A percentile compares a stretch with the other conserved stretches of the same genome.
phyloP scores from a whole-genome alignment of 1,140 invertebrate species.

The Pogonognathellus flavescens region DNA sequence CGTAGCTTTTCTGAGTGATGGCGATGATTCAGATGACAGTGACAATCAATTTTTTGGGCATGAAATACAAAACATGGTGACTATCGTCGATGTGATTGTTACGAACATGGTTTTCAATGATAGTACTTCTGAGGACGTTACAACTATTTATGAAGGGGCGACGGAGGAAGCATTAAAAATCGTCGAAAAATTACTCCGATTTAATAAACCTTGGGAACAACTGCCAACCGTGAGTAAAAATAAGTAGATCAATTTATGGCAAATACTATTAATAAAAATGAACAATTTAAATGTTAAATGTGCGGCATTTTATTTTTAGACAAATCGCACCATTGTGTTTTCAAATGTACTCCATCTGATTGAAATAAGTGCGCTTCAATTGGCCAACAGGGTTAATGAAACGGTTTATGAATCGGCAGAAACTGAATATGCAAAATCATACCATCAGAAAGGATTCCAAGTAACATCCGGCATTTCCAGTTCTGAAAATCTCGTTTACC shows the following conservation, averaged over 20 bases:
- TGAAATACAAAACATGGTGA: neutral
- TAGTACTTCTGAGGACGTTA: neutral
- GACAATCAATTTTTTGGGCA: neutral
- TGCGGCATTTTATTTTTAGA: neutral
- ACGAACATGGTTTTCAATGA: neutral
- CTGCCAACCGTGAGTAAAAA: neutral
- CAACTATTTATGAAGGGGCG: neutral
- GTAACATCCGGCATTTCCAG: neutral
- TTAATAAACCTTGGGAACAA: neutral
- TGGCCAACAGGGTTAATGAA: neutral
- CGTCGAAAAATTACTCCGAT: neutral
- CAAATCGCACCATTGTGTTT: neutral
- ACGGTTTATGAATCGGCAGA: neutral
- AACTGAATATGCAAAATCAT: neutral
- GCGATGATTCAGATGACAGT: neutral
- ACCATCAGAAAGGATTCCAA: neutral
- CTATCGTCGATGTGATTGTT: neutral
- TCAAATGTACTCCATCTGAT: neutral
- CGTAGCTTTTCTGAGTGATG: neutral
- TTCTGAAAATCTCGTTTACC: neutral
- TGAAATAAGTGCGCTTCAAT: neutral
- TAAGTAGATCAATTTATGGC: too few relatives aligned
- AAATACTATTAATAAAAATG: too few relatives aligned
- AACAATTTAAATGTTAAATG: too few relatives aligned
- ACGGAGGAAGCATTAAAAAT: neutral